Base-by-base conservation (phyloP, 2,888 invertebrate genomes). In the Exephanes ischioxanthus region DNA sequence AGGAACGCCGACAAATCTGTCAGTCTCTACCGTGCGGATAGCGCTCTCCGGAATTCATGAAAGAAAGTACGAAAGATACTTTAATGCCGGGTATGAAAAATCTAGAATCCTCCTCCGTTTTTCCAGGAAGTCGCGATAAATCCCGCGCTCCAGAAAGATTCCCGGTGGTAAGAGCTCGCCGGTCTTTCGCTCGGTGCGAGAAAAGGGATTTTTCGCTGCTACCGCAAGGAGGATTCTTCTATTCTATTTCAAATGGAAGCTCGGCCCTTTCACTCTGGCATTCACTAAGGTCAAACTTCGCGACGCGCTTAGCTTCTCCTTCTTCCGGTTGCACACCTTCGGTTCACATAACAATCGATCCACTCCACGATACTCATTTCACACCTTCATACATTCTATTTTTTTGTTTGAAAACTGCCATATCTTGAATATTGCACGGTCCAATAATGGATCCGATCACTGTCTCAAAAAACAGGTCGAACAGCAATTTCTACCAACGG, bases 111-210 rank as follows among this genome's bases (percentile, higher is more conserved):
- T 61, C 53, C 3, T 30, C n/a, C 48, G 48, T 66, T 55, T 61
- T 1, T 51, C 16, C 68, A 22, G 48, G 51, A 61, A 80, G 61
- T 68, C 68, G n/a, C 48, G 80, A 84, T 80, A 84, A 80, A 77
- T 80, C 80, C 45, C 58, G 53, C 75, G 53, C 61, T 41, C 58
- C 22, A 45, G 45, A 78, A 30, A 48, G 63, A 63, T 75, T 55
- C 45, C 61, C 68, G 63, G 61, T 45, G 51, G 61, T 48, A 66
- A 76, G 41, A 80, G 84, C 72, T 67, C 58, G 68, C 51, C 30
- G 30, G 55, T 55, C 37, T 22, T 53, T n/a, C 33, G 7, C 58
- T 30, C 73, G 53, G 71, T 58, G 37, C 71, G 30, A 58, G 45
- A 48, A 22, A 71, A 61, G 37, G 58, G 58, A 58, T 51, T 80